A percentile compares a stretch with the other conserved stretches of the same genome.
Evolutionary conservation across 2,113 vertebrate genomes (phyloP).

Genomic region (Pterocles gutturalis): DNA sequence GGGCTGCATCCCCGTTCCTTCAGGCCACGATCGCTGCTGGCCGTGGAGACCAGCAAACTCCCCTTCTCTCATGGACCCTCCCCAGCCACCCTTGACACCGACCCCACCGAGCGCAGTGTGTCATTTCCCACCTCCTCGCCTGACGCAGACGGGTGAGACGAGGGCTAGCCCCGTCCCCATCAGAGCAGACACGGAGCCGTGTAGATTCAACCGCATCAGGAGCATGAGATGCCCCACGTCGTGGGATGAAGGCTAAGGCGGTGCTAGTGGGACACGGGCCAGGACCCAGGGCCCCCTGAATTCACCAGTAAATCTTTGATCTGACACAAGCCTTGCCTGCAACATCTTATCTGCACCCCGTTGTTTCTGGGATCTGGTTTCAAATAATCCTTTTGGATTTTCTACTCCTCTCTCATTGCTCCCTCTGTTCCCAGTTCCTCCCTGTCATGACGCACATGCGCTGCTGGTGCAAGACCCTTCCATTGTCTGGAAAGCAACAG

Average conservation of each 20-base stretch:
- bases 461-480: not conserved
- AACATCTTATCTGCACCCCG: not conserved
- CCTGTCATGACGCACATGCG: not conserved
- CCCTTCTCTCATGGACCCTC: not conserved
- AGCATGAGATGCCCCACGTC: not conserved
- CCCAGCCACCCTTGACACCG: not conserved
- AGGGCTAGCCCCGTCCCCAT: accelerated
- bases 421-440: not conserved
- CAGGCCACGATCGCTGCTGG: not conserved
- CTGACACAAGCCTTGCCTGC: not conserved
- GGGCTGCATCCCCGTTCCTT: not conserved
- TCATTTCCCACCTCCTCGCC: not conserved
- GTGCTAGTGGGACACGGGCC: not conserved
- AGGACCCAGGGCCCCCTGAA: not conserved
- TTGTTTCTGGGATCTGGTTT: not conserved
- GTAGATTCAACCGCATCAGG: not conserved
- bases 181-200: accelerated
- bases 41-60: not conserved
- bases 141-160: accelerated
- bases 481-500: not conserved
- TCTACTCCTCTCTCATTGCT: not conserved
- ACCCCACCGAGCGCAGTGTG: not conserved
- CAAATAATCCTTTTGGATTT: not conserved
- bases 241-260: not conserved
- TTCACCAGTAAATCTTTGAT: not conserved